Percentiles rank a stretch among this genome's conserved stretches.
phyloP scores from a whole-genome alignment of 2,888 invertebrate species.

The Latrodectus elegans region DNA sequence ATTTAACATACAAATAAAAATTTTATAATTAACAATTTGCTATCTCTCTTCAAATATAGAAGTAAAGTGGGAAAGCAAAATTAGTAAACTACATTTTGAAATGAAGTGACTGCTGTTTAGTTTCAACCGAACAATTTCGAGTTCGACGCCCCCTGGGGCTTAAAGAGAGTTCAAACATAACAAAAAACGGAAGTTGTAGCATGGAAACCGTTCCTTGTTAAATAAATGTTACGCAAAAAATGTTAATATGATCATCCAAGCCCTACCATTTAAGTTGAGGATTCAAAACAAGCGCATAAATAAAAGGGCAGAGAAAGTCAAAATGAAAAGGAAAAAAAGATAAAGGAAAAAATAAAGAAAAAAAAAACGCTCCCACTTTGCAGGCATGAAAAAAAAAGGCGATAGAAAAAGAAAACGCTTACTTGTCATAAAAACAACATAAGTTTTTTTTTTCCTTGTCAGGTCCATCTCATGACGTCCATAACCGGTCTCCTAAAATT shows the following conservation, averaged over 20 bases:
- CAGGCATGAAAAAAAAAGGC: not conserved
- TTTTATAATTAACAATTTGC: no score
- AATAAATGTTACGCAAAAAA: not conserved
- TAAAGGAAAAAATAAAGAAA: conserved; percentile 1
- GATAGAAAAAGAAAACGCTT: conserved; percentile 28
- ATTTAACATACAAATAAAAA: no score
- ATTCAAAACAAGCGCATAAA: conserved; percentile 54
- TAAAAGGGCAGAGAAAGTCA: conserved; percentile 54
- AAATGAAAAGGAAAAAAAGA: conserved; percentile 24
- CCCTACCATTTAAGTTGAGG: conserved; percentile 24
- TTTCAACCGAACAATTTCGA: conserved; percentile 38
- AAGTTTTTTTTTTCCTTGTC: conserved; percentile 26
- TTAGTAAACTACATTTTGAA: not conserved
- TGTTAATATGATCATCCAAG: conserved; percentile 4
- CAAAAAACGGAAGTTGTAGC: conserved; percentile 37
- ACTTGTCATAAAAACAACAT: conserved; percentile 59
- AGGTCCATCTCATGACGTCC: conserved; percentile 28
- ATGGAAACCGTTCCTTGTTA: conserved; percentile 1
- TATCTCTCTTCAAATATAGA: not conserved
- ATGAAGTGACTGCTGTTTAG: conserved; percentile 21
- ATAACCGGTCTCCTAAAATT: conserved; percentile 64
- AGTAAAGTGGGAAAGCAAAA: not conserved
- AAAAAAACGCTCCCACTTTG: not conserved
- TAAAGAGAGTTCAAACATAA: conserved; percentile 3
- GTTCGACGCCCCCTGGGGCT: conserved; percentile 54